phyloP scores from a whole-genome alignment of 2,888 invertebrate species.

The Cerceris rybyensis region DNA sequence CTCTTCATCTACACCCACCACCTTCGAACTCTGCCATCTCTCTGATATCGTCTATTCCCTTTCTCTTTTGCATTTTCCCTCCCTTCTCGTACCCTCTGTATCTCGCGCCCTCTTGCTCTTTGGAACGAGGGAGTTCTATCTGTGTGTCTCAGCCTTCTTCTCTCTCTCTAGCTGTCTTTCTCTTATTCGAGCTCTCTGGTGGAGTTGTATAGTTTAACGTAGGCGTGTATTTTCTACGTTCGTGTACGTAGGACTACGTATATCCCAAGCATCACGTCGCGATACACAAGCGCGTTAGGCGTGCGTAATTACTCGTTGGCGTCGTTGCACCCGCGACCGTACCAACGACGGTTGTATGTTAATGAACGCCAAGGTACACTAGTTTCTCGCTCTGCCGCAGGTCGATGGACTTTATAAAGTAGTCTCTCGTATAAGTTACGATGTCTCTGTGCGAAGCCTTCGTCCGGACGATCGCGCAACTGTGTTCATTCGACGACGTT shows the following conservation, averaged over 20 bases:
- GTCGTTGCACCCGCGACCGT: slow-evolving; percentile 50
- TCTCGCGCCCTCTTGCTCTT: background rate
- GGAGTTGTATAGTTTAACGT: background rate
- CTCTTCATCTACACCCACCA: slow-evolving; percentile 2
- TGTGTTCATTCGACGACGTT: slow-evolving; percentile 8
- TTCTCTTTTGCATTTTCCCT: slow-evolving; percentile 39
- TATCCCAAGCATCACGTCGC: slow-evolving; percentile 28
- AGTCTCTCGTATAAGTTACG: slow-evolving; percentile 18
- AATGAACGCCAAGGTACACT: slow-evolving; percentile 52
- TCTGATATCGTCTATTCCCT: slow-evolving; percentile 19
- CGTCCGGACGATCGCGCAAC: background rate
- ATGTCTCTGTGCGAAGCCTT: background rate
- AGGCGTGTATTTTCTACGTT: background rate
- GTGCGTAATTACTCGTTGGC: slow-evolving; percentile 68
- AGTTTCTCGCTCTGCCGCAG: slow-evolving; percentile 53
- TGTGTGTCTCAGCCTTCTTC: slow-evolving; percentile 3
- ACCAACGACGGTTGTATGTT: slow-evolving; percentile 55
- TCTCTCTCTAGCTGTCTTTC: slow-evolving; percentile 18
- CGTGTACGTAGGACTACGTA: slow-evolving; percentile 1
- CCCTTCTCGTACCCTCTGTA: background rate
- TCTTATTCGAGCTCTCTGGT: background rate
- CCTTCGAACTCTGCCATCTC: slow-evolving; percentile 13
- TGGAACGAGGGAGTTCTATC: slow-evolving; percentile 8
- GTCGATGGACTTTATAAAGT: slow-evolving; percentile 50
- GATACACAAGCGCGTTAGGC: slow-evolving; percentile 63